Evolutionary conservation across 2,113 vertebrate genomes (phyloP).

Genomic region (Butorides virescens): DNA sequence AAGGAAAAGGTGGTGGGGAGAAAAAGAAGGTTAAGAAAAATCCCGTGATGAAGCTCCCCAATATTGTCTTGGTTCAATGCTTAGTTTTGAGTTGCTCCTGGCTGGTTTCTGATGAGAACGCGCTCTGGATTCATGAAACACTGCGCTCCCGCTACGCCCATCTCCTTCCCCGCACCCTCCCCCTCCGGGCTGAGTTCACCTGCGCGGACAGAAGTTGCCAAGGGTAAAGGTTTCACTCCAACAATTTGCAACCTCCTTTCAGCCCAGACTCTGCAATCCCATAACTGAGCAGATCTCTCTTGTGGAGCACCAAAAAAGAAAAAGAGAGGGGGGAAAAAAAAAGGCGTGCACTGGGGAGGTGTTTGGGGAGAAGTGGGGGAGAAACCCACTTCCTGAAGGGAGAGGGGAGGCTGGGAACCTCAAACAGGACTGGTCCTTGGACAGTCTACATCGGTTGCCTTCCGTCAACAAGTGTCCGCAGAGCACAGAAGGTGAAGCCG

Average conservation of each 20-base stretch:
- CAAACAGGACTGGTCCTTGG: conserved; percentile 74
- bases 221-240: conserved; percentile 39
- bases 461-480: conserved; percentile 85
- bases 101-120: conserved; percentile 64
- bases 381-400: conserved; percentile 66
- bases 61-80: conserved; percentile 58
- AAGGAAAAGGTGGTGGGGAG: conserved; percentile 22
- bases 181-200: conserved; percentile 24
- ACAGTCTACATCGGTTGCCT: conserved; percentile 80
- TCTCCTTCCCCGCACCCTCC: conserved; percentile 36
- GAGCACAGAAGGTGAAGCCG: conserved; percentile 77
- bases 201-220: conserved; percentile 42
- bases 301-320: conserved; percentile 63
- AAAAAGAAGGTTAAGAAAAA: conserved; percentile 42
- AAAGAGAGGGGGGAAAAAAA: neutral
- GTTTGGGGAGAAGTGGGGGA: conserved; percentile 58
- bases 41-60: conserved; percentile 50
- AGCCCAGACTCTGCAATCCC: conserved; percentile 54
- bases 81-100: conserved; percentile 61
- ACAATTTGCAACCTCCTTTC: conserved; percentile 52
- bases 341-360: conserved; percentile 40
- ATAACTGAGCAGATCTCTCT: conserved; percentile 60
- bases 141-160: neutral
- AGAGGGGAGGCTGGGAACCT: conserved; percentile 71
- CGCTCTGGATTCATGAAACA: conserved; percentile 38